Evolutionary conservation across 1,140 invertebrate genomes (phyloP), one percentile per base, ranked within the genome.

Genomic region (Cydia splendana): DNA sequence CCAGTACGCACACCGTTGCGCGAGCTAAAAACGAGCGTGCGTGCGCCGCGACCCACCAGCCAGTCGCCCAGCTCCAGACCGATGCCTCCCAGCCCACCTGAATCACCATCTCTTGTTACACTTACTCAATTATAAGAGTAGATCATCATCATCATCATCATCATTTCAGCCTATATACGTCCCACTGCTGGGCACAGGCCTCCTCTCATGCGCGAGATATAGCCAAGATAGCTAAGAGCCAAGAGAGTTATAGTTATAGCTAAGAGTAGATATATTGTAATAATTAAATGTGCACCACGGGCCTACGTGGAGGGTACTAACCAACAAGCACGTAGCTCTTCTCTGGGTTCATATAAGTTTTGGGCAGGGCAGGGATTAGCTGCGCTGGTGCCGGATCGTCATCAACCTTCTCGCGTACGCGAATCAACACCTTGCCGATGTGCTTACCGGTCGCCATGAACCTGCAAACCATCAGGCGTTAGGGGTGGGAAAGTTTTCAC

Each of bases 371-470:
- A 9, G 94, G 93, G 2, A 98, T 95, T 0, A 95, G 93, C 83
- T 95, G 95, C 4, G 88, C 62, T 7, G 85, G 84, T 0, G 95
- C 94, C 53, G 91, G 84, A 0, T 91, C 85, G 6, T 51, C 76
- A 0, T 90, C 78, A 87, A 98, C 96, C 88, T 98, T 97, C 15
- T 96, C 95, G 24, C 96, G 94, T 62, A 99, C 96, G 91, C 98
- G 97, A 65, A 99, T 87, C 10, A 99, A 85, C 12, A 99, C 98
- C 94, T 99, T 99, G 82, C 98, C 98, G 78, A 99, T 98, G 91
- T 99, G 98, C 93, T 98, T 98, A 48, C 98, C 98, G 1, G 97
- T 96, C 20, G 98, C 98, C 98, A 99, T 99, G 88, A 95, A 99
- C 80, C 96, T 94, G 87, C 42, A 28, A 13, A 34, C 4, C 30